Conservation (phyloP, 2,888 invertebrate genomes). For the Hedychridium roseum region DNA sequence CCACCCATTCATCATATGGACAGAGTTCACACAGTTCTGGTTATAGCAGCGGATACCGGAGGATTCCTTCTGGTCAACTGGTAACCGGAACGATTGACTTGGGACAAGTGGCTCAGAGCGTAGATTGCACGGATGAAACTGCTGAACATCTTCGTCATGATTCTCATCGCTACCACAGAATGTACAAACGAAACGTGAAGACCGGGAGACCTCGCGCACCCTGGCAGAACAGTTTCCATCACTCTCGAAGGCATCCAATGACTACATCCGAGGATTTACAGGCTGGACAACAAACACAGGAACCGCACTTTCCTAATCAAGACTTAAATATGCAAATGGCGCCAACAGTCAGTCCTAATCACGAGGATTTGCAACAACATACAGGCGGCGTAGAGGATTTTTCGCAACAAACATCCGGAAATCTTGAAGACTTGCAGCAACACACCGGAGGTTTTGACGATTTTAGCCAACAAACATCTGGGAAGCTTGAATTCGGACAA, state of each 20-base stretch:
- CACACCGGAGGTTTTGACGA: conserved; percentile 10
- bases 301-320: not conserved
- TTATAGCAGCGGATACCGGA: conserved; percentile 15
- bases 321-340: not conserved
- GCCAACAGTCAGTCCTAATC: not conserved
- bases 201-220: too few species aligned
- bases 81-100: conserved; percentile 20
- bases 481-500: conserved; percentile 17
- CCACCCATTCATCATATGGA: conserved; percentile 5
- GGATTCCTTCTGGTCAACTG: conserved; percentile 14
- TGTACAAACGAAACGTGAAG: conserved; percentile 39
- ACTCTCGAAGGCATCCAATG: too few species aligned
- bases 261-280: too few species aligned
- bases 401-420: too few species aligned
- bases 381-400: too few species aligned
- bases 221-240: too few species aligned
- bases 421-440: conserved; percentile 9
- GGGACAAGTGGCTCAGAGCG: conserved; percentile 20
- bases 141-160: conserved; percentile 16
- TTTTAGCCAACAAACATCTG: conserved; percentile 12
- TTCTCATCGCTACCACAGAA: conserved; percentile 20
- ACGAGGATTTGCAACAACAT: too few species aligned
- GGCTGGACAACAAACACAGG: not conserved
- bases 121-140: conserved; percentile 33
- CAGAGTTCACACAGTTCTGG: too few species aligned